Evolutionary conservation across 2,888 invertebrate genomes (phyloP), one percentile per base, ranked within the genome.

Genomic region (Lacanobia wlatinum): DNA sequence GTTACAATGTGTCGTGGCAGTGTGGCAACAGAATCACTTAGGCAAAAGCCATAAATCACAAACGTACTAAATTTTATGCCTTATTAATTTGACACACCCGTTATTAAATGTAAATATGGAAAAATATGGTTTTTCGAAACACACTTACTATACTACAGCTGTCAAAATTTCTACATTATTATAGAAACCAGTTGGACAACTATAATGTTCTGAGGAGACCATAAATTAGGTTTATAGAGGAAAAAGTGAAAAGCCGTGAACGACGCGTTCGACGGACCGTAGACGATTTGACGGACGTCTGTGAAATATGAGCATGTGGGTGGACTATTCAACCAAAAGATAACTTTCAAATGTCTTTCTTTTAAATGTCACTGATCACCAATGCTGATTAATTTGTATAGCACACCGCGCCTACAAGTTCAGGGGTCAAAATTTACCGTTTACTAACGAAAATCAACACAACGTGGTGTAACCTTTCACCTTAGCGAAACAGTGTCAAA

Each of bases 181-280:
- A 5, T 46, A 76, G 79, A 82, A 78, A 82, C 66, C 59, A 34
- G 69, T 61, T 34, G 10, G 38, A 59, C 28, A 38, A 40, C 21
- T 12, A 78, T 70, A 56, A 43, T 73, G 28, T 69, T 52, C 28
- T 50, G 50, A 59, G 68, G 58, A 78, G 5, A 50, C 71, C 52
- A 78, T 84, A 80, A 83, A 78, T 85, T 76, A 73, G 52, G 38
- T 67, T 71, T 78, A 82, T 84, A 79, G 83, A 86, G 76, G 84
- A 83, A 89, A 90, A 91, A 91, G 91, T 91, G 91, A 91, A 91
- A 89, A 83, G 16, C 62, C 21, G 69, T 53, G 58, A 52, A 62
- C 53, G 66, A 66, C 10, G 62, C 62, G 46, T n/a, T 62, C 38
- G 52, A 69, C 75, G 76, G 16, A 59, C 86, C 90, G 88, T 87